Evolutionary conservation across 2,113 vertebrate species (phyloP).

Genomic region (Hippocampus barbouri): DNA sequence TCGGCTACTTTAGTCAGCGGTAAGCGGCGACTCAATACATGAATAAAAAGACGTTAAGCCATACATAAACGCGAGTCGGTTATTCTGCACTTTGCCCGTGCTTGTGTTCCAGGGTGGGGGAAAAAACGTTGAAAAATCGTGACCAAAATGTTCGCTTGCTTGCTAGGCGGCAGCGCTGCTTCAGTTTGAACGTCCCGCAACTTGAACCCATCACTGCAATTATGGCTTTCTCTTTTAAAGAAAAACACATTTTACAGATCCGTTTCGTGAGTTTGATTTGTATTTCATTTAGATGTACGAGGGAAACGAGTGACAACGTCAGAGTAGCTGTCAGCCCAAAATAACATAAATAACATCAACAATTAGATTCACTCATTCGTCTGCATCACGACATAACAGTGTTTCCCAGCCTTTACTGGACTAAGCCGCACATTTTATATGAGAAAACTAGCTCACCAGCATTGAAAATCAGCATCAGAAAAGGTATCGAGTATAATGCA

Average conservation of each 20-base stretch:
- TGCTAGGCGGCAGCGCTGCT: constrained; percentile 47
- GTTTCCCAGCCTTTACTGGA: not conserved
- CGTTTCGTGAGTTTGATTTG: not conserved
- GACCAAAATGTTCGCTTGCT: constrained; percentile 40
- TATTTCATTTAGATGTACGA: not conserved
- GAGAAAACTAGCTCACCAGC: not conserved
- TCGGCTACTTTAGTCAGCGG: constrained; percentile 19
- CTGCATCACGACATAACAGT: not conserved
- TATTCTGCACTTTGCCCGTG: not conserved
- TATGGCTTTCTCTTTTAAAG: constrained; percentile 1
- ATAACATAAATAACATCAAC: not conserved
- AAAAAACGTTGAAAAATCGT: not conserved
- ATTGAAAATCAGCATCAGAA: not conserved
- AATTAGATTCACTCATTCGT: not conserved
- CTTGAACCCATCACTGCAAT: constrained; percentile 13
- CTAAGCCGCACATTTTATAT: not conserved
- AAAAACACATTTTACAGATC: not conserved
- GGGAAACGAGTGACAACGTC: not conserved
- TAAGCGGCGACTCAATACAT: not conserved
- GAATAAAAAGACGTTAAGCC: not conserved
- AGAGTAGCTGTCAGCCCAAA: not conserved
- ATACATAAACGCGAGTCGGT: not conserved
- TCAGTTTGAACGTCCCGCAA: constrained; percentile 46
- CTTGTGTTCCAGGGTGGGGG: accelerated
- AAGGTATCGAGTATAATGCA: not conserved